phyloP scores from a whole-genome alignment of 2,113 vertebrate species.

The Archilochus colubris region DNA sequence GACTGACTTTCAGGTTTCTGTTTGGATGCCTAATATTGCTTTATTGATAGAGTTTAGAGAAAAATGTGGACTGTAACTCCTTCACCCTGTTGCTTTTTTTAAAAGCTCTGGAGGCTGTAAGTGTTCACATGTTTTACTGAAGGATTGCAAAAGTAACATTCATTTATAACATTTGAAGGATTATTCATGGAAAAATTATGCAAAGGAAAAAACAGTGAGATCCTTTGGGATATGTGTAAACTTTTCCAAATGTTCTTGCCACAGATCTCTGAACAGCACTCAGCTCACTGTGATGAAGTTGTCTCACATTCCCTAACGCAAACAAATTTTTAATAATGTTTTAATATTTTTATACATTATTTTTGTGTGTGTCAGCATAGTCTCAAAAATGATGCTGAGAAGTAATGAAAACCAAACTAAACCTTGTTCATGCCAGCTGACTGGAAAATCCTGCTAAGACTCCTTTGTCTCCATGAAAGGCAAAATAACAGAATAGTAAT shows the following conservation, averaged over 20 bases:
- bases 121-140: conserved; percentile 74
- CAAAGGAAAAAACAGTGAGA: conserved; percentile 79
- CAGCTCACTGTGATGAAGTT: conserved; percentile 35
- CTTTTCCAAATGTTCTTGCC: conserved; percentile 80
- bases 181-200: conserved; percentile 86
- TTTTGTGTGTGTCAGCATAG: conserved; percentile 50
- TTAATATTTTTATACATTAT: conserved; percentile 48
- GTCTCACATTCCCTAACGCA: conserved; percentile 32
- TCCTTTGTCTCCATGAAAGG: conserved; percentile 63
- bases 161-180: conserved; percentile 77
- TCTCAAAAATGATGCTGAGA: conserved; percentile 60
- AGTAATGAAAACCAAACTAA: conserved; percentile 70
- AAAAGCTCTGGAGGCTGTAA: conserved; percentile 67
- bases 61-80: conserved; percentile 58
- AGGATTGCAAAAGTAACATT: conserved; percentile 76
- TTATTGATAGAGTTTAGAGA: conserved; percentile 36
- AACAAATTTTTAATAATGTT: conserved; percentile 61
- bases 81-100: conserved; percentile 42
- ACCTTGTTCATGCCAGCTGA: conserved; percentile 50
- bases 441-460: conserved; percentile 67
- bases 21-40: conserved; percentile 3
- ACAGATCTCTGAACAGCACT: conserved; percentile 47
- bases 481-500: conserved; percentile 65
- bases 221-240: conserved; percentile 79
- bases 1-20: background rate